Base-by-base conservation (phyloP, 2,113 vertebrate genomes). In the Elephas maximus region DNA sequence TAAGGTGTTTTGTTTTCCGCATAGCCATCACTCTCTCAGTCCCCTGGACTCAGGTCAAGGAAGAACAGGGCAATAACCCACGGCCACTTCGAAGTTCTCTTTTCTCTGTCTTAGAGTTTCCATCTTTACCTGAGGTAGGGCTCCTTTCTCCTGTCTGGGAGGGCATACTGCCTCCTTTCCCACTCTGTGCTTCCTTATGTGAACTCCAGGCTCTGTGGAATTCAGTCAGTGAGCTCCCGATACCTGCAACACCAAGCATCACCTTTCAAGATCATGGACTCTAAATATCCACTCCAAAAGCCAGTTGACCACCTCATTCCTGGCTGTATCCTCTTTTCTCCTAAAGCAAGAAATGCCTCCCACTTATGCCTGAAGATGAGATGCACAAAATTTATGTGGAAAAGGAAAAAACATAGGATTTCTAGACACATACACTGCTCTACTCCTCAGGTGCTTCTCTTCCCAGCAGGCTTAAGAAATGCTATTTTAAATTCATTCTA, bases 1-100 rank as follows among this genome's bases (percentile, higher is more conserved):
- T 15, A 57, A 57, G 15, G 53, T 24, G 10, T 91, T 57, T 69
- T 53, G 4, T 33, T 33, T 60, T 17, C 8, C 2, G 11, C 18
- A 60, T 1, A 3, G 3, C 9, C 0, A 0, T 48, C 0, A 0
- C 41, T 44, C 24, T 4, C 2, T 4, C 3, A 21, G 57, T 15
- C 12, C 20, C 18, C 44, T 24, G 81, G 28, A 23, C 5, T 30
- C 3, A 4, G 28, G 8, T 10, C 14, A 1, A 62, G 20, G 30
- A 57, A 2, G 24, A 7, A 44, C 2, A 10, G 51, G 4, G 30
- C 30, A 21, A 14, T 5, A 18, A 18, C 10, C 5, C 24, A 2
- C 0, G 23, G 60, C 28, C n/a, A 2, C 9, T 9, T 51, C 33
- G 20, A 18, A 8, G 8, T 60, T 53, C 48, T 48, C 18, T 0